Base-by-base conservation (phyloP, 2,113 vertebrate species). In the Erpornis zantholeuca region DNA sequence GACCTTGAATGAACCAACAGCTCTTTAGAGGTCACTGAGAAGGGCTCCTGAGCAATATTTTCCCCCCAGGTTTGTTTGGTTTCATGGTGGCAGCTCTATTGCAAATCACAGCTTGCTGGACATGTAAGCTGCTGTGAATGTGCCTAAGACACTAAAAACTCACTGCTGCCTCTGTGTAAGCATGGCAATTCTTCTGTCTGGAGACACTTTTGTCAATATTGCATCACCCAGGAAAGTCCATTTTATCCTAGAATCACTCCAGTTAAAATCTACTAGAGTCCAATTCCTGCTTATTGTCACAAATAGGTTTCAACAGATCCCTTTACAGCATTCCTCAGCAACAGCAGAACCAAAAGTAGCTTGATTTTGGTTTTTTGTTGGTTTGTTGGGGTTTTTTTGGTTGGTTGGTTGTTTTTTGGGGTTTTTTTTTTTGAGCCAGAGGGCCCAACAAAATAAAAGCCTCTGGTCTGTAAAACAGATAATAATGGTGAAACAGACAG, bases 131-230 rank as follows among this genome's bases (percentile, higher is more conserved):
- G 40, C 19, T 61, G 6, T 45, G 4, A 19, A 23, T 29, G n/a
- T 20, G 59, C 59, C 47, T 42, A 19, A 66, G 69, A 71, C 59
- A 47, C 47, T 38, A 28, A 81, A 95, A 89, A 6, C 33, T 83
- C 71, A 5, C 45, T 42, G 23, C 13, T 73, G 27, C 52, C 83
- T 75, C 60, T 22, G 0, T 33, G 22, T 8, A 63, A 91, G 64
- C 8, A 44, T 1, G 2, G 68, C 29, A 47, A 35, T 84, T 38
- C 68, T 50, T 96, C 64, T 92, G 60, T 6, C 89, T 84, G 56
- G 38, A 12, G 81, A 82, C 84, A 84, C 56, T 92, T 92, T 29
- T 59, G 87, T 91, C 92, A 83, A 88, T 89, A 95, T 45, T 81
- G 47, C 60, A 84, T 81, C 81, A 70, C 60, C 11, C 29, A 78